A percentile compares a stretch with the other conserved stretches of the same genome.
Evolutionary conservation across 2,113 vertebrate genomes (phyloP).

Genomic region (Pogonocichla stellata): DNA sequence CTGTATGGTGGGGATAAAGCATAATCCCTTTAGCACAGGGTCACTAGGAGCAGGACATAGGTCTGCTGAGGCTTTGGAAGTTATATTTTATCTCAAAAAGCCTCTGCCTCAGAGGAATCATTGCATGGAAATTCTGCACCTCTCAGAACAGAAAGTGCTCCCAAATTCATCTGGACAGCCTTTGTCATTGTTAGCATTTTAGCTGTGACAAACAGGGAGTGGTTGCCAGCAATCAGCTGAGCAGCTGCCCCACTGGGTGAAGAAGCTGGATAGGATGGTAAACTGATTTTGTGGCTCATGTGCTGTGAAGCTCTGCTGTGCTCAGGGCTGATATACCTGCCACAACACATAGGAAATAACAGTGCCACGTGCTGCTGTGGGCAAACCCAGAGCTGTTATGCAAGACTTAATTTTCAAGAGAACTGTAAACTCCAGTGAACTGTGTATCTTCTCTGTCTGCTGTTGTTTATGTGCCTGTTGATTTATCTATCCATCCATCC

Average conservation of each 20-base stretch:
- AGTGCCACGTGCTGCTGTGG: background rate
- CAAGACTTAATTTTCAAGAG: constrained; percentile 13
- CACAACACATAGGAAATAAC: background rate
- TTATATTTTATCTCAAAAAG: background rate
- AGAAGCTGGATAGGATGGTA: background rate
- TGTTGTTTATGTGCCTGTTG: constrained; percentile 19
- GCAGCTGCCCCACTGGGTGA: background rate
- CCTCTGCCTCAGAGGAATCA: background rate
- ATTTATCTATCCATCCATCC: background rate
- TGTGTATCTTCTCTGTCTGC: constrained; percentile 1
- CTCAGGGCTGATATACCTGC: background rate
- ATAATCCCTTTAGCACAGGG: background rate
- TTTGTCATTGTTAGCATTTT: background rate
- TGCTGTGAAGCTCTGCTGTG: background rate
- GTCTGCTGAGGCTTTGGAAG: background rate
- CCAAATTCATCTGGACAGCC: background rate
- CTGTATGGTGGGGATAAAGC: background rate
- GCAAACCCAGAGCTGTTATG: background rate
- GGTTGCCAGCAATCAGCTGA: background rate
- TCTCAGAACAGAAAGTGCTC: background rate
- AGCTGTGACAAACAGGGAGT: background rate
- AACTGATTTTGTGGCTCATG: background rate
- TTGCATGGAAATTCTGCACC: background rate
- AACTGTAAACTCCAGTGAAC: constrained; percentile 24
- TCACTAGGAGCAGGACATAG: background rate